A percentile compares a stretch with the other conserved stretches of the same genome.
phyloP scores from a whole-genome alignment of 2,113 vertebrate species.

The Pteruthius melanotis region DNA sequence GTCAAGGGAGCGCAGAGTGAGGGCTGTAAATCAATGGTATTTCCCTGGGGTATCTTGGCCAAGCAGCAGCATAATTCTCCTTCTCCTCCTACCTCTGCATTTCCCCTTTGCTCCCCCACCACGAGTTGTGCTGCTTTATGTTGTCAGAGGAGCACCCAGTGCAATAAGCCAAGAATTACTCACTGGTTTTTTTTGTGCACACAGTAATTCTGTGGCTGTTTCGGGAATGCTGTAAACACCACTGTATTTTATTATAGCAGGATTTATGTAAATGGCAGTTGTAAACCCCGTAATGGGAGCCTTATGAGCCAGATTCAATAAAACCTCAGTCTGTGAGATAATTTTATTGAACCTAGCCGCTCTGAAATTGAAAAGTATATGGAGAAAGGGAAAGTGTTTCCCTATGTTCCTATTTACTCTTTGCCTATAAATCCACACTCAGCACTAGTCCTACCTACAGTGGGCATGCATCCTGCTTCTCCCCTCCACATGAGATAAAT shows the following conservation, averaged over 20 bases:
- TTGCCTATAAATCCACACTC: not conserved
- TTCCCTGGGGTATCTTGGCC: not conserved
- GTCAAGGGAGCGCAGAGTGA: not conserved
- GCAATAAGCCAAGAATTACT: conserved; percentile 24
- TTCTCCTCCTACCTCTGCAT: not conserved
- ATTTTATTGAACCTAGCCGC: conserved; percentile 35
- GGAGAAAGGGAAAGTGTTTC: conserved; percentile 1
- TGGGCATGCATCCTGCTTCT: not conserved
- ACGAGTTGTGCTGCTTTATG: not conserved
- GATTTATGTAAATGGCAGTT: conserved; percentile 35
- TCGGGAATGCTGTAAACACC: conserved; percentile 40
- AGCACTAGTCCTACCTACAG: not conserved
- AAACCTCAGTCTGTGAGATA: conserved; percentile 39
- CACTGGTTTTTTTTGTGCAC: not conserved
- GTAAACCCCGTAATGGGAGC: conserved; percentile 24
- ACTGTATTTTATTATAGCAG: conserved; percentile 48
- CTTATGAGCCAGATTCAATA: conserved; percentile 48
- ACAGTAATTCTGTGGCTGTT: not conserved
- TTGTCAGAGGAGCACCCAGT: not conserved
- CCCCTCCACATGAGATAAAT: not conserved
- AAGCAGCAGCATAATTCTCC: not conserved
- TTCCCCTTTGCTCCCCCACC: accelerated
- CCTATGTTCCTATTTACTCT: not conserved
- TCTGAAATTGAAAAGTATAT: conserved; percentile 47
- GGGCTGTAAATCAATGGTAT: not conserved